Conservation (phyloP, 2,113 vertebrate species). For the Caracal caracal region DNA sequence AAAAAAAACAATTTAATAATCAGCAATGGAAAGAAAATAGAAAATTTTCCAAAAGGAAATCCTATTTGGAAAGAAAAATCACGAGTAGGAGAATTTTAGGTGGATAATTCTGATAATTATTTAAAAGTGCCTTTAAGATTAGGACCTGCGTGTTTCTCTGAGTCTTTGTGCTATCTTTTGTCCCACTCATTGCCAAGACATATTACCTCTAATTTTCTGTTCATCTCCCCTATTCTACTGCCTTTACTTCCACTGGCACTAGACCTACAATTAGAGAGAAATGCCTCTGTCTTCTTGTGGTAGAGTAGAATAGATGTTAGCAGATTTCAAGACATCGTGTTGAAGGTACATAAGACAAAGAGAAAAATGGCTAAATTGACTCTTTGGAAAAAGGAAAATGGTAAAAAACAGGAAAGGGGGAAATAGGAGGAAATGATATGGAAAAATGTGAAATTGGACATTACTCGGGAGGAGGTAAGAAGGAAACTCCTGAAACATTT, state of each 20-base stretch:
- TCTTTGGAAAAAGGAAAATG: neutral
- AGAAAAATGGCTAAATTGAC: neutral
- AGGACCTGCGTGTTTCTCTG: neutral
- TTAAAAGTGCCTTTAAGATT: neutral
- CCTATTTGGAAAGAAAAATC: neutral
- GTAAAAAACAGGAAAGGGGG: too few species aligned
- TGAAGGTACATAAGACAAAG: neutral
- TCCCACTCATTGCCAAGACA: neutral
- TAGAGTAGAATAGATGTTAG: neutral
- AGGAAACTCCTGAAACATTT: neutral
- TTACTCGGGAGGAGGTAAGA: neutral
- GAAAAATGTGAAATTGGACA: neutral
- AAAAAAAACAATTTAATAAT: neutral
- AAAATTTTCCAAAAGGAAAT: neutral
- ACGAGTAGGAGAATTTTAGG: neutral
- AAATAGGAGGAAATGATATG: neutral
- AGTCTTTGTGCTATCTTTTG: neutral
- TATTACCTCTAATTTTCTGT: neutral
- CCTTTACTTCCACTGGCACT: neutral
- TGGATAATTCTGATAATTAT: neutral
- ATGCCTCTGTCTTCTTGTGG: neutral
- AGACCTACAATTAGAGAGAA: neutral
- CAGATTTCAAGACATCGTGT: neutral
- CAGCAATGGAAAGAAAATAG: neutral
- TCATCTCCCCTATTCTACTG: neutral